Percentiles rank a stretch among this genome's conserved stretches.
These are phyloP conservation scores for Channa argus DNA, from an alignment of 2,113 vertebrate species.

Conservation along the genomic window DNA sequence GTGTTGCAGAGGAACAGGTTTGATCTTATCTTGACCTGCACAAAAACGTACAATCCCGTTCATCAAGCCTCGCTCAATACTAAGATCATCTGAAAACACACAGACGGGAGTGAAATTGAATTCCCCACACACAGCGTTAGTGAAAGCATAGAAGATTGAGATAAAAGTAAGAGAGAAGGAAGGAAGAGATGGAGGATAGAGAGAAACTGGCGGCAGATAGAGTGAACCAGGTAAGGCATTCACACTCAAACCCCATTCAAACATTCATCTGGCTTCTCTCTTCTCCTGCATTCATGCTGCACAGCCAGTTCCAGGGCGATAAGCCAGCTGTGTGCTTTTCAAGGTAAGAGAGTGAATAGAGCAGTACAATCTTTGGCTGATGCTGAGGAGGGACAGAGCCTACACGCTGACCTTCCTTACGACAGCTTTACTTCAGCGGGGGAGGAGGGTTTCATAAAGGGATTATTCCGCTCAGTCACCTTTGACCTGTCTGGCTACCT, in stretches of 20 bases:
- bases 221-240: slow-evolving; percentile 58
- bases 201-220: slow-evolving; percentile 41
- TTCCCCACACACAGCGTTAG: slow-evolving; percentile 22
- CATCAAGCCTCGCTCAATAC: slow-evolving; percentile 22
- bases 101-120: slow-evolving; percentile 36
- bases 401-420: slow-evolving; percentile 74
- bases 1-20: neutral
- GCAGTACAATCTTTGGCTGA: slow-evolving; percentile 58
- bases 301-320: slow-evolving; percentile 67
- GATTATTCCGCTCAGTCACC: slow-evolving; percentile 76
- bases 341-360: slow-evolving; percentile 76
- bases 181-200: slow-evolving; percentile 33
- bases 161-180: slow-evolving; percentile 35
- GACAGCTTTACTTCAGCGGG: slow-evolving; percentile 62
- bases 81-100: slow-evolving; percentile 45
- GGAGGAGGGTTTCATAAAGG: slow-evolving; percentile 75
- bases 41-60: slow-evolving; percentile 42
- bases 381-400: slow-evolving; percentile 52
- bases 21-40: slow-evolving; percentile 10
- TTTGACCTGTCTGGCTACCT: slow-evolving; percentile 68
- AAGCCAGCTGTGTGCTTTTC: slow-evolving; percentile 71
- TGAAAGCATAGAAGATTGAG: slow-evolving; percentile 27
- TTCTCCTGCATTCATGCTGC: slow-evolving; percentile 68
- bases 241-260: slow-evolving; percentile 61
- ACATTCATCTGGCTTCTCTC: slow-evolving; percentile 65